Base-by-base conservation (phyloP, 2,888 invertebrate species). In the Eupithecia subumbrata region DNA sequence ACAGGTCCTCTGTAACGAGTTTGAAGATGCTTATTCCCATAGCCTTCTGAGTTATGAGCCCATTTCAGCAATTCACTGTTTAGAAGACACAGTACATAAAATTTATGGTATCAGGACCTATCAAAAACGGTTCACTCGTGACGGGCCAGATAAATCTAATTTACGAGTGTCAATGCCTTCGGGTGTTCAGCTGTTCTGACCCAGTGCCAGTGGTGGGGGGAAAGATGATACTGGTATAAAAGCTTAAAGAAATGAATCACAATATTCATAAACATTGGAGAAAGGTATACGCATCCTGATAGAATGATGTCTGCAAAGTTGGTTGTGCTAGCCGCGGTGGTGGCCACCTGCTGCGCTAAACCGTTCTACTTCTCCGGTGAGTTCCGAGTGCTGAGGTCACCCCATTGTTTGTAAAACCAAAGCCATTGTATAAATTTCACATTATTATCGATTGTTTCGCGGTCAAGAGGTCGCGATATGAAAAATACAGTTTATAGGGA, bases 121-220 rank as follows among this genome's bases (percentile, higher is more conserved):
- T 90, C 85, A 87, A 85, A 74, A 89, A 86, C 83, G 83, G 82
- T 89, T 88, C 92, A 93, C 92, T 60, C 89, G 92, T 91, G 91
- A 90, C 81, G 82, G 84, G 84, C 81, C 86, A 86, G 85, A 88
- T 87, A 87, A 88, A 89, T 88, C 87, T 88, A 85, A 86, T 87
- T 90, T 90, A 90, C 87, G 88, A 88, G 89, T 91, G 90, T 91
- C 90, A 90, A 89, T 90, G 88, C 88, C 90, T 89, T 85, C 85
- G 84, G 84, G 80, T 87, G 86, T 84, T 84, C 82, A 85, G 66
- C 43, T 68, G 85, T 40, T 82, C 84, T 90, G 89, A 91, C 91
- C 90, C 85, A 90, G 87, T 89, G 71, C 78, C 25, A 43, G 68
- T 84, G 87, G 92, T 90, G 92, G 94, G 92, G 91, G 89, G 79